These are phyloP conservation scores for Zapus hudsonius DNA, from an alignment of 2,113 vertebrate genomes.

Conservation along the genomic window DNA sequence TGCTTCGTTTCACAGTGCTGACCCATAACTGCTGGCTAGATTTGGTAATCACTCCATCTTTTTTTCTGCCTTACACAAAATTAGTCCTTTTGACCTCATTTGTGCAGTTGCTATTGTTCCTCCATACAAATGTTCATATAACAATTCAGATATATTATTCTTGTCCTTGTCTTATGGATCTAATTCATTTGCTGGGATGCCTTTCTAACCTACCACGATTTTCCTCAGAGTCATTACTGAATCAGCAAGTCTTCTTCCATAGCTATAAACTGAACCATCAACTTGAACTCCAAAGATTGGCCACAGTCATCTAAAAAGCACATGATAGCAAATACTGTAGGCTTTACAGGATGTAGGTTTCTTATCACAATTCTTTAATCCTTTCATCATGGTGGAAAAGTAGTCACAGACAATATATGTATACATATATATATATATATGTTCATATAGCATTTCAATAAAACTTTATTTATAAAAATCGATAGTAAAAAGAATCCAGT, in stretches of 20 bases:
- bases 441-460: not conserved
- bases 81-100: not conserved
- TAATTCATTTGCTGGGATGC: not conserved
- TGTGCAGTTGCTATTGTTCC: not conserved
- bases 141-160: not conserved
- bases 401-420: not conserved
- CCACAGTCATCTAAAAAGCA: not conserved
- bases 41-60: not conserved
- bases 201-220: not conserved
- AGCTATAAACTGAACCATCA: not conserved
- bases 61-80: not conserved
- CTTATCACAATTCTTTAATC: not conserved
- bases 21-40: no score
- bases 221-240: not conserved
- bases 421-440: not conserved
- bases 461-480: not conserved
- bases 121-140: no score
- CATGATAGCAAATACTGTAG: not conserved
- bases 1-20: not conserved
- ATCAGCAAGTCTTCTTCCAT: not conserved
- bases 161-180: not conserved
- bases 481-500: not conserved
- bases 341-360: fast-evolving
- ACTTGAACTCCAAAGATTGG: not conserved
- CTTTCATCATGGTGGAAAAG: not conserved